These are phyloP conservation scores for Siderastrea radians DNA, from an alignment of 92 coral and sea anemone species.

Conservation along the genomic window DNA sequence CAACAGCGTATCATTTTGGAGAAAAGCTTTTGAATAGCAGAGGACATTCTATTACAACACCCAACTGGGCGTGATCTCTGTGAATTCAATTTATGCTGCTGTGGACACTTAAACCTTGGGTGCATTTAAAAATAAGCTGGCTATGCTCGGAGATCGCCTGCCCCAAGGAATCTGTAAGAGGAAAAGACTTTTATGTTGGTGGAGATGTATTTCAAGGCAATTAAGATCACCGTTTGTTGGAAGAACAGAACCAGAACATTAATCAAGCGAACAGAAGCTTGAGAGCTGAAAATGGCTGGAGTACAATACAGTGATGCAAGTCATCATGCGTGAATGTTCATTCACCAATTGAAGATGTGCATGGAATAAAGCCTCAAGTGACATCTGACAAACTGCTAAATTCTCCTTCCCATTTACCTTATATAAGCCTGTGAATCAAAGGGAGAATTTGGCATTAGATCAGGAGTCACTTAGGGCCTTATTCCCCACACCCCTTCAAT, in stretches of 20 bases:
- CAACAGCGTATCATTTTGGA: slow-evolving; percentile 91
- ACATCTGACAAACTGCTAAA: no score
- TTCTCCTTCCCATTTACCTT: no score
- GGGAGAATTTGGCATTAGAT: no score
- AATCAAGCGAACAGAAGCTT: not conserved
- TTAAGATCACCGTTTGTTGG: not conserved
- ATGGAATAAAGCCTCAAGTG: no score
- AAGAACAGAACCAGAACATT: not conserved
- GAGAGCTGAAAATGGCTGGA: not conserved
- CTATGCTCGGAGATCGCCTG: not conserved
- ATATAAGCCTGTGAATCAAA: no score
- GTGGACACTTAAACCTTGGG: not conserved
- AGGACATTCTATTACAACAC: slow-evolving; percentile 92
- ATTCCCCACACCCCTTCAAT: no score
- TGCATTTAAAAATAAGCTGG: not conserved
- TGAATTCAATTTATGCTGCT: not conserved
- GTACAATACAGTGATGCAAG: not conserved
- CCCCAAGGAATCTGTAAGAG: not conserved
- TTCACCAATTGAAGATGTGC: no score
- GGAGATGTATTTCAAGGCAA: not conserved
- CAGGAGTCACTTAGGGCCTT: no score
- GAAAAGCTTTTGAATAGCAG: slow-evolving; percentile 86
- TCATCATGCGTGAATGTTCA: not conserved
- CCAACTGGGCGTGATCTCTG: slow-evolving; percentile 88
- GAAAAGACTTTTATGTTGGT: not conserved